These are phyloP conservation scores for Xestoiulus laeticollis DNA, from an alignment of 2,888 invertebrate species.

Conservation along the genomic window DNA sequence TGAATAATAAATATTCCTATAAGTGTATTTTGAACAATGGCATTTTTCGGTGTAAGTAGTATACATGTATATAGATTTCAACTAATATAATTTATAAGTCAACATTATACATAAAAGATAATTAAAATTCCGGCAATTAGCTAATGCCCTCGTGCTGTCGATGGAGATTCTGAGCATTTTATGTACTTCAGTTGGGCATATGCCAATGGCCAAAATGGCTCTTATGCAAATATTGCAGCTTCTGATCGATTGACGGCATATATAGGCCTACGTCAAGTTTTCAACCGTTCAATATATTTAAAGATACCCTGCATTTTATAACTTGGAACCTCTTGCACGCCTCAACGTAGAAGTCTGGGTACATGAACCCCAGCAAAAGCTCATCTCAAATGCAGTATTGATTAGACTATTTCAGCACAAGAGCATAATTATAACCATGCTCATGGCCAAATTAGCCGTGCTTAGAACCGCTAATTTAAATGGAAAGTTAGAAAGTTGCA, in stretches of 20 bases:
- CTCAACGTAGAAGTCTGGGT: background rate
- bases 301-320: background rate
- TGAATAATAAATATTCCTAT: too few species aligned
- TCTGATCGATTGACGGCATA: background rate
- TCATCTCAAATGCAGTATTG: background rate
- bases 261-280: background rate
- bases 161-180: background rate
- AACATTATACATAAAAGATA: background rate
- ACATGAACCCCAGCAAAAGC: background rate
- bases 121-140: background rate
- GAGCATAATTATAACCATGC: background rate
- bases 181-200: background rate
- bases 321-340: background rate
- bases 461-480: background rate
- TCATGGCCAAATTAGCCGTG: background rate
- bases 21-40: too few species aligned
- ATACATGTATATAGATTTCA: too few species aligned
- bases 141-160: background rate
- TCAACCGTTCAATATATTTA: background rate
- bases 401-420: background rate
- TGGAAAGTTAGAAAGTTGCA: background rate
- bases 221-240: slow-evolving; percentile 15
- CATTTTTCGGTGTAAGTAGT: background rate
- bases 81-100: background rate
- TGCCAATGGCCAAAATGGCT: background rate